phyloP scores from a whole-genome alignment of 2,888 invertebrate genomes.

The Drosophila kokeensis region DNA sequence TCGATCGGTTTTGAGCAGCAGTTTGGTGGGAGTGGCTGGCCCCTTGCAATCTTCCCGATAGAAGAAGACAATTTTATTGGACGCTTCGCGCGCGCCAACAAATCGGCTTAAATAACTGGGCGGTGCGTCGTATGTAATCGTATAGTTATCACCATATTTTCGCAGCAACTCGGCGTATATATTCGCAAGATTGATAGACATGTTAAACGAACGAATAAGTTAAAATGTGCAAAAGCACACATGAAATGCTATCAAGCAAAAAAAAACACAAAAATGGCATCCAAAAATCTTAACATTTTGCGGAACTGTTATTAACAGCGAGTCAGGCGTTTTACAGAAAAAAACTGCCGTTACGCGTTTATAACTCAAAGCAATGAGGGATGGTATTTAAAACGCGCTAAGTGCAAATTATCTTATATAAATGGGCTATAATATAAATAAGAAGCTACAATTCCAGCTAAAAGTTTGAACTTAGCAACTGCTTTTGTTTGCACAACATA shows the following conservation, averaged over 20 bases:
- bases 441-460: not conserved
- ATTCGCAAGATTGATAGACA: slow-evolving; percentile 80
- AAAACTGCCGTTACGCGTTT: slow-evolving; percentile 2
- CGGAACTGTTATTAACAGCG: slow-evolving; percentile 26
- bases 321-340: not conserved
- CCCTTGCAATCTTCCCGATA: slow-evolving; percentile 65
- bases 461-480: slow-evolving; percentile 3
- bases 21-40: slow-evolving; percentile 43
- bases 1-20: slow-evolving; percentile 28
- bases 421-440: not conserved
- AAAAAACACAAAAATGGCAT: slow-evolving; percentile 19
- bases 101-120: slow-evolving; percentile 75
- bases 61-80: slow-evolving; percentile 72
- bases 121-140: slow-evolving; percentile 67
- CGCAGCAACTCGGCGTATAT: slow-evolving; percentile 78
- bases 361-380: not conserved
- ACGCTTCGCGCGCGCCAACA: slow-evolving; percentile 57
- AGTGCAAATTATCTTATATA: too few species aligned
- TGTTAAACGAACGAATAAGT: slow-evolving; percentile 28
- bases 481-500: not conserved
- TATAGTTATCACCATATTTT: slow-evolving; percentile 69
- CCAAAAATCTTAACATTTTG: slow-evolving; percentile 32
- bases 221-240: not conserved
- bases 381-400: too few species aligned
- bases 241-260: slow-evolving; percentile 10